phyloP scores from a whole-genome alignment of 2,113 vertebrate species.

The Ceyx margarethae region DNA sequence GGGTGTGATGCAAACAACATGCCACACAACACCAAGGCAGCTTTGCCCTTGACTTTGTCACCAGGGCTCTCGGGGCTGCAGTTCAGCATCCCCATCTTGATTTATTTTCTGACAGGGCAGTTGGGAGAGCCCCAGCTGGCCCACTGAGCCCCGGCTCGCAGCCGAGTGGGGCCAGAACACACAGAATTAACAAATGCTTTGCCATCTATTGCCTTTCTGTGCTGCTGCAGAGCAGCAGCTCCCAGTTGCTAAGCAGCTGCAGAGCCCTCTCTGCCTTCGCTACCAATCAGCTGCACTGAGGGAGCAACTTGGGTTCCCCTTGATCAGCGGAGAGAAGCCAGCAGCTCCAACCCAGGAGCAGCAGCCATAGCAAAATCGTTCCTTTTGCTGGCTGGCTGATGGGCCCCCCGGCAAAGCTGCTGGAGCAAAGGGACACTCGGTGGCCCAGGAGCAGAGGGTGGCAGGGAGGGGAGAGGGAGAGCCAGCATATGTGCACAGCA shows the following conservation, averaged over 20 bases:
- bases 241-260: constrained; percentile 64
- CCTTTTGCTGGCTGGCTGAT: neutral
- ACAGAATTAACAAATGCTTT: neutral
- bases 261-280: neutral
- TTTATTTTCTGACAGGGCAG: neutral
- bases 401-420: neutral
- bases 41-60: neutral
- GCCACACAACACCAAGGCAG: neutral
- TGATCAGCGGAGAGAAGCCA: neutral
- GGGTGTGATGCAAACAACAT: neutral
- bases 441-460: neutral
- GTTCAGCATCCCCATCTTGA: neutral
- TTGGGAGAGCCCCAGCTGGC: constrained; percentile 2
- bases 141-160: neutral
- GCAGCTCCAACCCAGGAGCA: neutral
- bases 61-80: neutral
- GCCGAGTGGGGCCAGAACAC: neutral
- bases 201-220: neutral
- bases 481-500: constrained; percentile 52
- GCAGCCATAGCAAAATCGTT: neutral
- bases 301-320: constrained; percentile 1
- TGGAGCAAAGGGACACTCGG: neutral
- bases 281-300: neutral
- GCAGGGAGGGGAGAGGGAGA: neutral
- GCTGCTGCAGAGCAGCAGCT: constrained; percentile 1